phyloP scores from a whole-genome alignment of 37 sponge, comb jelly and placozoan species.

The Beroe forskalii region DNA sequence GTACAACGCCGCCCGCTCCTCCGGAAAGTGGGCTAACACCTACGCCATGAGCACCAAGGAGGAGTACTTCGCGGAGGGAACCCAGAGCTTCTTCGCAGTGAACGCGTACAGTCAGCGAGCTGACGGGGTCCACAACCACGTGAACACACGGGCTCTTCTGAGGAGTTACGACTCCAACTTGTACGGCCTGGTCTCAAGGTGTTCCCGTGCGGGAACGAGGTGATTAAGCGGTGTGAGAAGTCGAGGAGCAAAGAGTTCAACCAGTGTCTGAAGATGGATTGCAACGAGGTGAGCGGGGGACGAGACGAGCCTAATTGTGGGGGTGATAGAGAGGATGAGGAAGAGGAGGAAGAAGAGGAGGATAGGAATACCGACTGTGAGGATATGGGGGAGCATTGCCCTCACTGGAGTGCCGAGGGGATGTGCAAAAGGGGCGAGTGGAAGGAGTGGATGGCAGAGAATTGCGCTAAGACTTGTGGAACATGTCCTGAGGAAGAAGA shows the following conservation, averaged over 20 bases:
- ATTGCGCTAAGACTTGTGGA: conserved; percentile 13
- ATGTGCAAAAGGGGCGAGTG: neutral
- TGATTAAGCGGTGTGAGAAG: conserved; percentile 23
- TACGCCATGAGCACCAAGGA: conserved; percentile 38
- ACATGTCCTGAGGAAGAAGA: neutral
- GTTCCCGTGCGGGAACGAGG: conserved; percentile 20
- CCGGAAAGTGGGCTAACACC: conserved; percentile 28
- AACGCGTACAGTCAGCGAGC: conserved; percentile 1
- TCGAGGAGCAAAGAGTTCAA: neutral
- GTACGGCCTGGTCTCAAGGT: neutral
- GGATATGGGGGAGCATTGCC: neutral
- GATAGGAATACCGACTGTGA: neutral
- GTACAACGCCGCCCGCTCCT: neutral
- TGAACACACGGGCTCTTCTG: conserved; percentile 18
- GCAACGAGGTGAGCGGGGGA: conserved; percentile 12
- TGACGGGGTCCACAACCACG: conserved; percentile 26
- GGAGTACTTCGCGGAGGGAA: conserved; percentile 54
- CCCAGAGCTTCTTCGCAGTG: conserved; percentile 1
- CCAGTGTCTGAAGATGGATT: conserved; percentile 36
- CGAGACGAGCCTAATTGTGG: neutral
- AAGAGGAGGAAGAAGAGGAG: conserved; percentile 1
- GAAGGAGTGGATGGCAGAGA: conserved; percentile 5
- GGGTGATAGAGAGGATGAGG: neutral
- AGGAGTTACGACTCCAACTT: conserved; percentile 17
- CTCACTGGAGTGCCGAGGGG: neutral